Percentiles rank a stretch among this genome's conserved stretches.
Evolutionary conservation across 2,888 invertebrate genomes (phyloP).

Genomic region (Scotopteryx bipunctaria): DNA sequence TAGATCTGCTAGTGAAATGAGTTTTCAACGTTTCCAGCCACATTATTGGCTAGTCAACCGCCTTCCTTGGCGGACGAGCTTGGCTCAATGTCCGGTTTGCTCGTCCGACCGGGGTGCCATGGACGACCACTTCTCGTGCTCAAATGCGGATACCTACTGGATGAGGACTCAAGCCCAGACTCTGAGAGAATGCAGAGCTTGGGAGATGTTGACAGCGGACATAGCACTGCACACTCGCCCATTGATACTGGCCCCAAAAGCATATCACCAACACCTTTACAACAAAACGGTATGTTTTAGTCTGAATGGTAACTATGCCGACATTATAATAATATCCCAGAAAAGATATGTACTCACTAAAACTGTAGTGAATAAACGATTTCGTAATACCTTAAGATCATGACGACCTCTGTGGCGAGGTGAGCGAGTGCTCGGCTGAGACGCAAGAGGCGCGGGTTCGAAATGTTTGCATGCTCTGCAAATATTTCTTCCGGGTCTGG

Average conservation of each 20-base stretch:
- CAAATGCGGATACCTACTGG: slow-evolving; percentile 89
- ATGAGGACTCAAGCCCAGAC: slow-evolving; percentile 93
- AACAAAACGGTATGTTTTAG: slow-evolving; percentile 68
- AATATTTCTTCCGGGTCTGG: no score
- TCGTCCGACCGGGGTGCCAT: slow-evolving; percentile 67
- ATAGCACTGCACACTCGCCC: slow-evolving; percentile 95
- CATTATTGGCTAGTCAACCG: slow-evolving; percentile 85
- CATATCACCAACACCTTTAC: slow-evolving; percentile 88
- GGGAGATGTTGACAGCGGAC: slow-evolving; percentile 93
- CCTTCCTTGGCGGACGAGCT: slow-evolving; percentile 88
- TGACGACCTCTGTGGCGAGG: no score
- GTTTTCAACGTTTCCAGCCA: slow-evolving; percentile 74
- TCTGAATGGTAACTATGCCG: background rate
- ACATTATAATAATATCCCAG: background rate
- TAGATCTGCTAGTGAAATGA: slow-evolving; percentile 3
- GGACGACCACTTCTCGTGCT: slow-evolving; percentile 86
- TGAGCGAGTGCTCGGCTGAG: no score
- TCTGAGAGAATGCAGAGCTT: slow-evolving; percentile 90
- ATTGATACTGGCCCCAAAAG: slow-evolving; percentile 92
- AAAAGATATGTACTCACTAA: no score
- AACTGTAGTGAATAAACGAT: no score
- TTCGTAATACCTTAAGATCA: no score
- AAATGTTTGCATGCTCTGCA: no score
- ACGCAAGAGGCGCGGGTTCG: no score
- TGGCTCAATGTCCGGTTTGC: slow-evolving; percentile 72